Evolutionary conservation across 92 coral and sea anemone species (phyloP).

Genomic region (Meandrina meandrites): DNA sequence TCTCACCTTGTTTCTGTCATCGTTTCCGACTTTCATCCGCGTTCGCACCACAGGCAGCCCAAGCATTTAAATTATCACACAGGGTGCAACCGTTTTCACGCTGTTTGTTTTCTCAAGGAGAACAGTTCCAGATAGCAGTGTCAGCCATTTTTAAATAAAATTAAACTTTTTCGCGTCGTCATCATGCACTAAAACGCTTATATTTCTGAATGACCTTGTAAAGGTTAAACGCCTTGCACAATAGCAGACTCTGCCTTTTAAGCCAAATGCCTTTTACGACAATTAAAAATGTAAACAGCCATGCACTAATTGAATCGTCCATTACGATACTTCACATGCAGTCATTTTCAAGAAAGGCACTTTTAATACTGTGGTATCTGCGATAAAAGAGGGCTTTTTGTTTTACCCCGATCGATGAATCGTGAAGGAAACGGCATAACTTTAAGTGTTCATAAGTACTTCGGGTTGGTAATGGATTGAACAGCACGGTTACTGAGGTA

Average conservation of each 20-base stretch:
- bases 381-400: background rate
- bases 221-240: background rate
- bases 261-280: background rate
- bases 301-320: background rate
- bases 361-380: background rate
- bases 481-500: background rate
- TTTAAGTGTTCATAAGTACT: background rate
- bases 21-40: background rate
- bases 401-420: background rate
- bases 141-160: background rate
- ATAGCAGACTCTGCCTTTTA: background rate
- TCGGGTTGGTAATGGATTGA: constrained; percentile 1
- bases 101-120: background rate
- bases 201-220: background rate
- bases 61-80: background rate
- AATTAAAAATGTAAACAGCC: background rate
- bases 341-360: background rate
- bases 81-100: background rate
- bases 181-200: background rate
- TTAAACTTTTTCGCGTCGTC: background rate
- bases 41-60: background rate
- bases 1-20: background rate
- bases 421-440: too few relatives aligned
- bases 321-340: background rate
- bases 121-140: background rate